Conservation (phyloP, 2,888 invertebrate species). For the Nephrotoma guestfalica region DNA sequence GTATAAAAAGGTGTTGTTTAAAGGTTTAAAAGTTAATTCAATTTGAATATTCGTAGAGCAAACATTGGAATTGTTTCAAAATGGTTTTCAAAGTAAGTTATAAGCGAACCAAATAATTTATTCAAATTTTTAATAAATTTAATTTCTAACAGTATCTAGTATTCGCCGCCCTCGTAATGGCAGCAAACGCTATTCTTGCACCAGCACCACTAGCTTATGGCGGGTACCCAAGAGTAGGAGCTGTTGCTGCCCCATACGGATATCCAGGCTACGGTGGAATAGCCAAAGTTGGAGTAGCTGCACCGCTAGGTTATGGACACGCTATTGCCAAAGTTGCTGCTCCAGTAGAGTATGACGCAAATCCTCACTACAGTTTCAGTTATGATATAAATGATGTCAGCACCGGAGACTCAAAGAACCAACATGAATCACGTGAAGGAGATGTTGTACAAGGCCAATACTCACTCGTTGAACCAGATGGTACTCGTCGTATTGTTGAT, state of each 20-base stretch:
- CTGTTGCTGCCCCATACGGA: conserved; percentile 12
- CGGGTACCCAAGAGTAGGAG: conserved; percentile 10
- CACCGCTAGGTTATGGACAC: conserved; percentile 11
- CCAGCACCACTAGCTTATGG: conserved; percentile 17
- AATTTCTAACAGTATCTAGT: background rate
- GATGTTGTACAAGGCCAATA: conserved; percentile 38
- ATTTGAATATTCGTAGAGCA: background rate
- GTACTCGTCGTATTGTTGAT: conserved; percentile 41
- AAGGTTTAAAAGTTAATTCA: background rate
- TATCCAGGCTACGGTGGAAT: conserved; percentile 5
- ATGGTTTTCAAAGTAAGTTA: background rate
- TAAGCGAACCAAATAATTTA: background rate
- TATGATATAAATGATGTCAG: conserved; percentile 30
- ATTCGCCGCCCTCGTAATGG: background rate
- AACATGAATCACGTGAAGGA: conserved; percentile 41
- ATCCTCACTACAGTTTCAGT: conserved; percentile 27
- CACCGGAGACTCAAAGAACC: conserved; percentile 31
- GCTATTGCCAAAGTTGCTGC: conserved; percentile 13
- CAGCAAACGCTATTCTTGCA: conserved; percentile 16
- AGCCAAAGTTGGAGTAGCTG: conserved; percentile 19
- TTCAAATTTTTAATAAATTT: background rate
- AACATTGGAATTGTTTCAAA: background rate
- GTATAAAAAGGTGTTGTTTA: background rate
- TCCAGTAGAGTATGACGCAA: conserved; percentile 16
- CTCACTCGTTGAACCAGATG: conserved; percentile 34